Evolutionary conservation across 2,888 invertebrate species (phyloP).

Genomic region (Drosophila atripex): DNA sequence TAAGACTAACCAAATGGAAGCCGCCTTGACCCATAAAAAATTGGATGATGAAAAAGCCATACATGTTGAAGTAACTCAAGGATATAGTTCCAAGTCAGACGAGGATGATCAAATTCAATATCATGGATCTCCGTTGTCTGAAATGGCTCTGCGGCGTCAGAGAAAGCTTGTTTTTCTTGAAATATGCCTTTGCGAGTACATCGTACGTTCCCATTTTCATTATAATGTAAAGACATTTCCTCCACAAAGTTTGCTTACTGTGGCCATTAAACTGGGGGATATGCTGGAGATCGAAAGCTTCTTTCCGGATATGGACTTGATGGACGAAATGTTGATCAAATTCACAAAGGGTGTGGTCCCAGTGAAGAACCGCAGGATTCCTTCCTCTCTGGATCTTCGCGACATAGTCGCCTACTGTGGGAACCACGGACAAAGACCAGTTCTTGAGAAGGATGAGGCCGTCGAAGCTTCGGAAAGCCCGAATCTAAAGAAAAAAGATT

Average conservation of each 20-base stretch:
- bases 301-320: conserved; percentile 73
- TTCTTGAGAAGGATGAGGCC: conserved; percentile 66
- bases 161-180: conserved; percentile 79
- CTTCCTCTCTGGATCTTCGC: conserved; percentile 75
- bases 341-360: conserved; percentile 57
- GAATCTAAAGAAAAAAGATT: background rate
- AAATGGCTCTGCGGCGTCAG: background rate
- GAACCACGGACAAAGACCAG: conserved; percentile 64
- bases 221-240: conserved; percentile 63
- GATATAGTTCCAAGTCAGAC: background rate
- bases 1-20: background rate
- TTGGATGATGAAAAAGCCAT: background rate
- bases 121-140: background rate
- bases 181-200: conserved; percentile 79
- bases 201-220: conserved; percentile 77
- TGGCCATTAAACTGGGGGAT: conserved; percentile 70
- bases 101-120: no score
- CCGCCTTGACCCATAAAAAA: background rate
- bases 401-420: conserved; percentile 81
- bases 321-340: conserved; percentile 66
- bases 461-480: background rate
- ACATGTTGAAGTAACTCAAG: background rate
- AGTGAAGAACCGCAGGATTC: conserved; percentile 58
- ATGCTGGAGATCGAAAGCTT: conserved; percentile 80
- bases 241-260: conserved; percentile 47